Percentiles rank a stretch among this genome's conserved stretches.
Evolutionary conservation across 2,113 vertebrate genomes (phyloP).

Genomic region (Noturus placidus): DNA sequence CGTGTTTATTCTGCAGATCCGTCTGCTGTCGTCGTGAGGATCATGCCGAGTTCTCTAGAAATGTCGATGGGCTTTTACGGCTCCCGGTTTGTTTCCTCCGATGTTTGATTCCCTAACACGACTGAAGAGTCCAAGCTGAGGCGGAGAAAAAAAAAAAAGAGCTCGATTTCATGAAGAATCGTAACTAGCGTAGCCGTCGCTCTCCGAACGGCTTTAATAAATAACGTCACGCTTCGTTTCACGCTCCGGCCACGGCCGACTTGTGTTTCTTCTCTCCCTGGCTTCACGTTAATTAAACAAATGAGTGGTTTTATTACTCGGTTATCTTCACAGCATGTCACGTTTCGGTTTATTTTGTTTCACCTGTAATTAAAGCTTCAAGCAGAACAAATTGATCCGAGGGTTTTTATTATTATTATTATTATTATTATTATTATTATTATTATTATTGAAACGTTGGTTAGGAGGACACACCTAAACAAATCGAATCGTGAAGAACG

Average conservation of each 20-base stretch:
- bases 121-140: background rate
- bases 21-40: conserved; percentile 11
- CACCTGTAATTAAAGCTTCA: background rate
- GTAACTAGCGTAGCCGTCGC: background rate
- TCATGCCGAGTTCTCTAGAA: conserved; percentile 16
- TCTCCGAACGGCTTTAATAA: background rate
- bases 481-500: background rate
- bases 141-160: background rate
- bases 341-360: background rate
- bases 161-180: background rate
- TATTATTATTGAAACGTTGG: background rate
- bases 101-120: background rate
- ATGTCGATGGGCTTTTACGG: conserved; percentile 26
- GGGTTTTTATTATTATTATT: too few relatives aligned
- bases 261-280: background rate
- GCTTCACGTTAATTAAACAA: background rate
- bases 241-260: background rate
- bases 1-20: conserved; percentile 13
- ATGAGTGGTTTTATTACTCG: background rate
- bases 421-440: background rate
- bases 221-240: background rate
- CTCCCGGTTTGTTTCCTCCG: background rate
- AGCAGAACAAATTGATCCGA: background rate
- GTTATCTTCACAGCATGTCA: background rate
- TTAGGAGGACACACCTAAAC: background rate